A percentile compares a stretch with the other conserved stretches of the same genome.
phyloP scores from a whole-genome alignment of 2,888 invertebrate genomes.

The Pemphredon lugubris region DNA sequence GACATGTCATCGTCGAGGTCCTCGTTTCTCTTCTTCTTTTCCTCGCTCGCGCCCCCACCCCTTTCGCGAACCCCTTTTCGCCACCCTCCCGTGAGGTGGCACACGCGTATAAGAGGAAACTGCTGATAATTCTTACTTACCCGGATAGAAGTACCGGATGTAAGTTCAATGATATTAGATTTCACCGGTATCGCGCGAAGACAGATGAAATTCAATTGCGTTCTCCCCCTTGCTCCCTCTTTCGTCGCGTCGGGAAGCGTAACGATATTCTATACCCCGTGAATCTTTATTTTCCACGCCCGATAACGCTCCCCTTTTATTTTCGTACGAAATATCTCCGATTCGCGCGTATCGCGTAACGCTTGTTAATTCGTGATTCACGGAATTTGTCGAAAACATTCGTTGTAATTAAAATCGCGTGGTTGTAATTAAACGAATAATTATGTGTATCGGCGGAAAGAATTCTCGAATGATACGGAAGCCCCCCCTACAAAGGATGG shows the following conservation, averaged over 20 bases:
- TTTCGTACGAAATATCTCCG: too few relatives aligned
- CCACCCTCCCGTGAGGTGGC: conserved; percentile 4
- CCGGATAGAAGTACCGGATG: conserved; percentile 5
- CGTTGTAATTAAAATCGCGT: too few relatives aligned
- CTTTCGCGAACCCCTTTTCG: conserved; percentile 2
- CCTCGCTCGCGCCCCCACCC: conserved; percentile 28
- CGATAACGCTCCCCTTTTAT: too few relatives aligned
- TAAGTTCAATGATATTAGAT: conserved; percentile 7
- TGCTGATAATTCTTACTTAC: conserved; percentile 19
- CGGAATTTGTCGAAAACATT: too few relatives aligned
- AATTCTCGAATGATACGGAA: too few relatives aligned
- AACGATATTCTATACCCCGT: background rate
- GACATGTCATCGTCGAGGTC: conserved; percentile 72
- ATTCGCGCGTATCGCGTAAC: too few relatives aligned
- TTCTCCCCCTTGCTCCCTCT: background rate
- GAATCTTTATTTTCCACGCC: background rate
- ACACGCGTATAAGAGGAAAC: background rate
- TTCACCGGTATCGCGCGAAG: background rate
- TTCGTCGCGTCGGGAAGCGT: background rate
- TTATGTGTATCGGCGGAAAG: too few relatives aligned
- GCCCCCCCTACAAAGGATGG: too few relatives aligned
- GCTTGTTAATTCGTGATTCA: too few relatives aligned
- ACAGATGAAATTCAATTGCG: background rate
- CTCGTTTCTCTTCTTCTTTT: conserved; percentile 60
- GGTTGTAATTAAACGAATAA: too few relatives aligned